Percentiles rank a stretch among this genome's conserved stretches.
Conservation (phyloP, 2,888 invertebrate genomes). For the Tethea ocularis region DNA sequence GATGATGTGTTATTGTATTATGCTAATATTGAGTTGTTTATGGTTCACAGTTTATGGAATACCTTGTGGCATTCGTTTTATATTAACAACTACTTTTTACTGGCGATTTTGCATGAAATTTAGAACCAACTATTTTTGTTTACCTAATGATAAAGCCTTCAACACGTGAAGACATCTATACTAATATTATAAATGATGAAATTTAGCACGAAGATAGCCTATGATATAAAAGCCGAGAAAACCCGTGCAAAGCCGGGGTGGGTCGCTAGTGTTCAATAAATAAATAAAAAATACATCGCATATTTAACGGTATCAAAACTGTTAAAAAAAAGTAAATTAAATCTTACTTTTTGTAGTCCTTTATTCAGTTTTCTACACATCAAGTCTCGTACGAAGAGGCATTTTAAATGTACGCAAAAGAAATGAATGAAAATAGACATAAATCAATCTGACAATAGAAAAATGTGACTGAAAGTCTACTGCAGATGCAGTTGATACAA, state of each 20-base stretch:
- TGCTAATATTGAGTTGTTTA: constrained; percentile 56
- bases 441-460: constrained; percentile 42
- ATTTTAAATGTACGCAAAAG: not conserved
- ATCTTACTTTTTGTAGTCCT: not conserved
- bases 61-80: constrained; percentile 30
- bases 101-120: not conserved
- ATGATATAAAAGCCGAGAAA: too few relatives aligned
- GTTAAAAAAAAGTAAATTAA: not conserved
- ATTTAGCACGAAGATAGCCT: too few relatives aligned
- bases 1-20: constrained; percentile 61
- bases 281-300: not conserved
- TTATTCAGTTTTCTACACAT: not conserved
- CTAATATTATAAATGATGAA: too few relatives aligned
- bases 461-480: constrained; percentile 5
- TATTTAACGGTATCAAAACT: not conserved
- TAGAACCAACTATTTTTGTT: not conserved
- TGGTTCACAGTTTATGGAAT: constrained; percentile 38
- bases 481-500: constrained; percentile 5
- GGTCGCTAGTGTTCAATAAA: too few relatives aligned
- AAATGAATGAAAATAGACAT: constrained; percentile 16
- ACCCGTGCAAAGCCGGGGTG: too few relatives aligned
- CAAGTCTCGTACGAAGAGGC: not conserved
- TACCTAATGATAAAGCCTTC: too few relatives aligned
- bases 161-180: too few relatives aligned
- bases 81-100: not conserved